Evolutionary conservation across 2,113 vertebrate species (phyloP), one percentile per base, ranked within the genome.

Genomic region (Myiozetetes cayanensis): DNA sequence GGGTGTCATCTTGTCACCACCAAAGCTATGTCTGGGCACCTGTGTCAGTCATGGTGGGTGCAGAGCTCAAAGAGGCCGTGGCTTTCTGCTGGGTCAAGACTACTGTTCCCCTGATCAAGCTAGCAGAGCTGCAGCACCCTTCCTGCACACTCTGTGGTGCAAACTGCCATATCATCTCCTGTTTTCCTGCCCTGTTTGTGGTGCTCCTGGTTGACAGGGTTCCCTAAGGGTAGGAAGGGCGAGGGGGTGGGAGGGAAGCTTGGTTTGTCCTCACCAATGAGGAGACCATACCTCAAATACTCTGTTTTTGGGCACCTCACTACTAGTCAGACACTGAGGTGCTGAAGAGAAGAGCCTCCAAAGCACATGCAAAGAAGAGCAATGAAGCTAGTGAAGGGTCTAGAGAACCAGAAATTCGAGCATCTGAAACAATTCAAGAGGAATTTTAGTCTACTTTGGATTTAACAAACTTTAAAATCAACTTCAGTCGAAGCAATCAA

Each of bases 161-260:
- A n/a, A 20, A 62, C 12, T 41, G 14, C 44, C 44, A 28, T 23
- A 12, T 8, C 8, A 50, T 7, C 25, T 31, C 25, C 12, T 18
- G 18, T 47, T 22, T 25, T 13, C 16, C 65, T 78, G 28, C 8
- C 41, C 39, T 62, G 15, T 22, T 65, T 43, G 31, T 27, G 44
- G 14, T 50, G 37, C 8, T 58, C 18, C 43, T 28, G 44, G 12
- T 16, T 44, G 44, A 19, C 27, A 9, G 9, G 13, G 33, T 6
- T 37, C 19, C 27, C 27, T 33, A 37, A 50, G 22, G 44, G 8
- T 9, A n/a, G n/a, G n/a, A n/a, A n/a, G n/a, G n/a, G n/a, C n/a
- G 15, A 14, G 43, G 43, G 43, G 6, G 6, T 43, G 11, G 2
- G 7, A 1, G 9, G 16, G 1, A 12, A 41, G 2, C 17, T 35